Evolutionary conservation across 1,140 invertebrate genomes (phyloP).

Genomic region (Nylanderia fulva): DNA sequence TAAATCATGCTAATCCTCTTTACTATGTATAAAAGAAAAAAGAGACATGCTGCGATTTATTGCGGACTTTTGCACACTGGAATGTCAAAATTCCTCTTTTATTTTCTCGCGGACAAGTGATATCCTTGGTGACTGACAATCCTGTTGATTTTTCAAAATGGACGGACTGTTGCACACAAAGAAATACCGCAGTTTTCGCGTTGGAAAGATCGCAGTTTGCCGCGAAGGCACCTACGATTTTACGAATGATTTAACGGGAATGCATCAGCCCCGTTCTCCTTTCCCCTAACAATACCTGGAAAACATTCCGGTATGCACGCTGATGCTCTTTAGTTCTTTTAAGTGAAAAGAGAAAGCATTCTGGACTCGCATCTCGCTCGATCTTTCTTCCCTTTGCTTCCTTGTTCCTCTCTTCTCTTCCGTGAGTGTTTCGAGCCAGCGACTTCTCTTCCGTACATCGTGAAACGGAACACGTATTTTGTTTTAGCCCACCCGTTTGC

Average conservation of each 20-base stretch:
- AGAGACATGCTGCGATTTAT: constrained; percentile 19
- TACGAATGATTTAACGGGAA: constrained; percentile 74
- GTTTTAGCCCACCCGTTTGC: constrained; percentile 60
- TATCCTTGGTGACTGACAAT: constrained; percentile 39
- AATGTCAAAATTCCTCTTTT: background rate
- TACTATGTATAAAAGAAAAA: constrained; percentile 2
- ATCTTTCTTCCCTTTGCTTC: constrained; percentile 8
- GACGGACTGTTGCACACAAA: background rate
- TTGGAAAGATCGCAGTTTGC: constrained; percentile 20
- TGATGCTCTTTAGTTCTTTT: constrained; percentile 46
- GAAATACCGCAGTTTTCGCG: constrained; percentile 1
- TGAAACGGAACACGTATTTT: constrained; percentile 72
- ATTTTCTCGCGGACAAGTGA: constrained; percentile 11
- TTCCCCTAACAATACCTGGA: constrained; percentile 48
- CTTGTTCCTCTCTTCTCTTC: background rate
- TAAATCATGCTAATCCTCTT: constrained; percentile 5
- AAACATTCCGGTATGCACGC: constrained; percentile 48
- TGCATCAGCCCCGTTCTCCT: constrained; percentile 34
- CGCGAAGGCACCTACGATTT: constrained; percentile 59
- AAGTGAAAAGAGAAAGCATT: constrained; percentile 35
- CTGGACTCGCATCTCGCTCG: constrained; percentile 25
- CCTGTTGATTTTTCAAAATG: constrained; percentile 36
- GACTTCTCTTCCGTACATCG: constrained; percentile 46
- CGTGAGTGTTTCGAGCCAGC: constrained; percentile 53
- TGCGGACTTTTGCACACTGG: background rate